Conservation (phyloP, 2,888 invertebrate species). For the Calameuta idolon region DNA sequence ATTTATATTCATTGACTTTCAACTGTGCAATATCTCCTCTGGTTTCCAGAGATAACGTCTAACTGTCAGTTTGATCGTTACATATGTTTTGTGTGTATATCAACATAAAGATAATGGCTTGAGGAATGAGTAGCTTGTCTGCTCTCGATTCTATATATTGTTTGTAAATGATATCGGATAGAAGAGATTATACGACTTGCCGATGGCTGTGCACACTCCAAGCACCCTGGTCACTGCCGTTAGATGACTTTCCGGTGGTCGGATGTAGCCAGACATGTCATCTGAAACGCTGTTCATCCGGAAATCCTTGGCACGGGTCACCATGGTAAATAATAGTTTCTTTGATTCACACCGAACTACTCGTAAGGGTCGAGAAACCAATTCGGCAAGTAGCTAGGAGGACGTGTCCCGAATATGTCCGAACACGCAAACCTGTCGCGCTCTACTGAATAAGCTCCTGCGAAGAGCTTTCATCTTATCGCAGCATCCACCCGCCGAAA, state of each 20-base stretch:
- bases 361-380: no score
- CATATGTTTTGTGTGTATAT: no score
- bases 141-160: no score
- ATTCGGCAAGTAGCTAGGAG: no score
- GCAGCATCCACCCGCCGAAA: constrained; percentile 43
- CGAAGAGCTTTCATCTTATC: constrained; percentile 33
- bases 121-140: no score
- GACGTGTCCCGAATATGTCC: background rate
- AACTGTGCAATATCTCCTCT: no score
- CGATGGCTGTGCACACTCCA: constrained; percentile 52
- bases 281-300: constrained; percentile 34
- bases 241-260: constrained; percentile 40
- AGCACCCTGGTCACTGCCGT: constrained; percentile 47
- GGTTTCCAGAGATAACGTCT: no score
- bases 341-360: background rate
- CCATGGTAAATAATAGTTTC: constrained; percentile 29
- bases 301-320: constrained; percentile 45
- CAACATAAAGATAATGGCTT: no score
- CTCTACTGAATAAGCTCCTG: constrained; percentile 7
- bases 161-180: no score
- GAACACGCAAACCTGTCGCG: constrained; percentile 1
- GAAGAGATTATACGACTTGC: constrained; percentile 32
- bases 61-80: no score
- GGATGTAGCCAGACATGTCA: constrained; percentile 43
- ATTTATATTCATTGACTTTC: no score